phyloP scores from a whole-genome alignment of 2,888 invertebrate species.

The Drosophila yooni region DNA sequence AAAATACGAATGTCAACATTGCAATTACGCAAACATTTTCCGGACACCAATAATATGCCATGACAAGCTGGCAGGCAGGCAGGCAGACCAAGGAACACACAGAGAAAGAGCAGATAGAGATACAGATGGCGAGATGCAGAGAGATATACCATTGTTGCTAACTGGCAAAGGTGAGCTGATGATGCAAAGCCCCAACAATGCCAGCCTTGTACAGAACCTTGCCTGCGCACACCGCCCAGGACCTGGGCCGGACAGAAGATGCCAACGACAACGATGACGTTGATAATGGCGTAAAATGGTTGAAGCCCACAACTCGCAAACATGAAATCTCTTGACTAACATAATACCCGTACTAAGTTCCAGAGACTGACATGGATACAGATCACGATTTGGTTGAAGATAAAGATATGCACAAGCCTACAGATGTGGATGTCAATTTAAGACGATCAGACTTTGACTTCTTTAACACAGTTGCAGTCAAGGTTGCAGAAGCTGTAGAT shows the following conservation, averaged over 20 bases:
- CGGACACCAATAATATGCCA: conserved; percentile 82
- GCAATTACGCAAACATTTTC: conserved; percentile 83
- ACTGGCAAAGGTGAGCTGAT: conserved; percentile 69
- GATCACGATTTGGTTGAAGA: not conserved
- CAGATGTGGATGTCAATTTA: too few relatives aligned
- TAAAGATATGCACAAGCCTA: not conserved
- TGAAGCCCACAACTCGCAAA: conserved; percentile 24
- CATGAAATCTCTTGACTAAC: conserved; percentile 14
- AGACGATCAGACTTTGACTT: too few relatives aligned
- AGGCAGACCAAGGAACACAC: conserved; percentile 8
- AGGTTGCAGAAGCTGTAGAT: not conserved
- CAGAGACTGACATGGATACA: not conserved
- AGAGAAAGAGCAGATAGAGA: conserved; percentile 8
- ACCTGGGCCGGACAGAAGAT: conserved; percentile 56
- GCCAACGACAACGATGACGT: conserved; percentile 69
- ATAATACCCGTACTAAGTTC: conserved; percentile 15
- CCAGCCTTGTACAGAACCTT: conserved; percentile 32
- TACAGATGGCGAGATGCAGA: conserved; percentile 3
- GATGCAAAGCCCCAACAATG: conserved; percentile 66
- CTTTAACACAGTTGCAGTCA: not conserved
- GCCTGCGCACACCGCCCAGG: conserved; percentile 22
- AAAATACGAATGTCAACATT: conserved; percentile 83
- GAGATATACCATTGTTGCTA: conserved; percentile 62
- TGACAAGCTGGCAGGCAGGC: conserved; percentile 65
- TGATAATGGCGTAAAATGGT: conserved; percentile 78